Conservation (phyloP, 2,888 invertebrate species). For the Drosophila ezoana region DNA sequence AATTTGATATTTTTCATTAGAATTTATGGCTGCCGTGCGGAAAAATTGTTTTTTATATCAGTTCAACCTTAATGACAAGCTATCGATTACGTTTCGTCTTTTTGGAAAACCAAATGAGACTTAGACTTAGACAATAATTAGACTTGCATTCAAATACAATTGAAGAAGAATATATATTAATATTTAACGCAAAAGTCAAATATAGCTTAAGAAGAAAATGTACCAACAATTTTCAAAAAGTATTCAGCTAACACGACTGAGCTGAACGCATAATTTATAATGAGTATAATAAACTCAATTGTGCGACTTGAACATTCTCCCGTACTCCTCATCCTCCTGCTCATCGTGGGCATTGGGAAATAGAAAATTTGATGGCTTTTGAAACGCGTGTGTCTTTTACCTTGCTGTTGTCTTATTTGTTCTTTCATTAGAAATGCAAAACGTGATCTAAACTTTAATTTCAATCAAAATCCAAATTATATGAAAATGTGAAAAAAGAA, state of each 20-base stretch:
- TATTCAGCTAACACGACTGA: constrained; percentile 42
- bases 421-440: constrained; percentile 66
- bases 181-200: neutral
- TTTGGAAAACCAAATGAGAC: constrained; percentile 5
- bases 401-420: constrained; percentile 10
- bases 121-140: neutral
- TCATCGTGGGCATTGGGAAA: constrained; percentile 10
- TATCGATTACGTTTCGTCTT: constrained; percentile 55
- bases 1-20: constrained; percentile 61
- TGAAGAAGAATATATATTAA: neutral
- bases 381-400: constrained; percentile 11
- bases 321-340: neutral
- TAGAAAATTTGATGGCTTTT: constrained; percentile 38
- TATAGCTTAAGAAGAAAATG: neutral
- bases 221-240: neutral
- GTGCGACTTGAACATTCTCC: constrained; percentile 3
- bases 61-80: constrained; percentile 18
- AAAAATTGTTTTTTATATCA: constrained; percentile 50
- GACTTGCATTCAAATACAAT: neutral
- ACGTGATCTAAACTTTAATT: constrained; percentile 67
- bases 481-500: constrained; percentile 59
- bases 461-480: constrained; percentile 79
- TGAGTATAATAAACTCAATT: constrained; percentile 46
- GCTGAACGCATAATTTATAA: constrained; percentile 48
- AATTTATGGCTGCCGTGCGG: constrained; percentile 53